phyloP scores from a whole-genome alignment of 1,140 invertebrate species.

The Prorops nasuta region DNA sequence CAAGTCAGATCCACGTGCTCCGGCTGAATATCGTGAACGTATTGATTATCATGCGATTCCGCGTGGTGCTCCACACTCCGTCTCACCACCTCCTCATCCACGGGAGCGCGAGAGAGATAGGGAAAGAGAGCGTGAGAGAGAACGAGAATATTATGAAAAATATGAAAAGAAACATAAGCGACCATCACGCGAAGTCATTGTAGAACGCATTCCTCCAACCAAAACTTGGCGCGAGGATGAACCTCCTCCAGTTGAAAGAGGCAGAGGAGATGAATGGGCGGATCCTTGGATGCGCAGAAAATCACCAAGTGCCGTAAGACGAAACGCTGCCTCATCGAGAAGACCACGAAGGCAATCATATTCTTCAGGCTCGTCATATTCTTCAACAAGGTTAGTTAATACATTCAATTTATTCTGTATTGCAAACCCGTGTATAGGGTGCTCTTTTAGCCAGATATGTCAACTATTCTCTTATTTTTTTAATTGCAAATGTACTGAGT shows the following conservation, averaged over 20 bases:
- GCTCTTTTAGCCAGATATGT: too few species aligned
- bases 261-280: constrained; percentile 82
- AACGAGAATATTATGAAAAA: constrained; percentile 54
- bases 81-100: constrained; percentile 44
- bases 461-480: too few species aligned
- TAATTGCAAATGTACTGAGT: too few species aligned
- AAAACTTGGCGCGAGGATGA: constrained; percentile 54
- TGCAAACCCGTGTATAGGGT: too few species aligned
- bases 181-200: constrained; percentile 75
- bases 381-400: constrained; percentile 65
- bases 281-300: constrained; percentile 89
- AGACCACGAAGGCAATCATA: constrained; percentile 63
- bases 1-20: constrained; percentile 38
- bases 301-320: constrained; percentile 59
- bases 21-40: constrained; percentile 49
- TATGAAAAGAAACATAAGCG: constrained; percentile 62
- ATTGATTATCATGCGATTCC: constrained; percentile 47
- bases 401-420: too few species aligned
- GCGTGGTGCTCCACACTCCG: constrained; percentile 41
- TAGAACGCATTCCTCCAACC: constrained; percentile 66
- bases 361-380: constrained; percentile 75
- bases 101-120: constrained; percentile 42
- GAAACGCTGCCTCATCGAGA: constrained; percentile 52
- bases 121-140: constrained; percentile 46
- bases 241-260: constrained; percentile 42